These are phyloP conservation scores for Bombus superbus DNA, from an alignment of 1,140 invertebrate species.

Conservation along the genomic window DNA sequence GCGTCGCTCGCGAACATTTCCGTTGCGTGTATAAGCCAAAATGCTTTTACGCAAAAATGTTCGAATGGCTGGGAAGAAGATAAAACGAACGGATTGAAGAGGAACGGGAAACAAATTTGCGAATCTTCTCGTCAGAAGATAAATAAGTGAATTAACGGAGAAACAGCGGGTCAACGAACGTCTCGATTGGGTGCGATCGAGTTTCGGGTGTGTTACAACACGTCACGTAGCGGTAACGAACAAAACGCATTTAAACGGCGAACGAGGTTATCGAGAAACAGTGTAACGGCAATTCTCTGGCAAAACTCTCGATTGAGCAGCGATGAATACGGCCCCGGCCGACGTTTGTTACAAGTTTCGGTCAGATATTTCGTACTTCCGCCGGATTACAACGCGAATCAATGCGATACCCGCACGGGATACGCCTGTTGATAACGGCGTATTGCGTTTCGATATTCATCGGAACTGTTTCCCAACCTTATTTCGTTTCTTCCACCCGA, in stretches of 20 bases:
- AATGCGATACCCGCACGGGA: neutral
- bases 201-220: neutral
- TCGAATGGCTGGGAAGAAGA: neutral
- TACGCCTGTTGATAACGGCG: neutral
- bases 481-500: neutral
- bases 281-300: slow-evolving; percentile 20
- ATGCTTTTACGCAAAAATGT: neutral
- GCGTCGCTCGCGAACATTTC: neutral
- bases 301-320: slow-evolving; percentile 2
- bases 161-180: neutral
- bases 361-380: slow-evolving; percentile 12
- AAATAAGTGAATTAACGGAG: neutral
- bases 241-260: slow-evolving; percentile 1
- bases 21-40: neutral
- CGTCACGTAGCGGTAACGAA: neutral
- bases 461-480: neutral
- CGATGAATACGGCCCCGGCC: neutral
- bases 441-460: neutral
- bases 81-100: neutral
- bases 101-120: neutral
- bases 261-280: slow-evolving; percentile 10
- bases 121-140: neutral
- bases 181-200: neutral
- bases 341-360: slow-evolving; percentile 8
- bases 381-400: slow-evolving; percentile 21